Evolutionary conservation across 2,113 vertebrate species (phyloP), one percentile per base, ranked within the genome.

Genomic region (Scomber scombrus): DNA sequence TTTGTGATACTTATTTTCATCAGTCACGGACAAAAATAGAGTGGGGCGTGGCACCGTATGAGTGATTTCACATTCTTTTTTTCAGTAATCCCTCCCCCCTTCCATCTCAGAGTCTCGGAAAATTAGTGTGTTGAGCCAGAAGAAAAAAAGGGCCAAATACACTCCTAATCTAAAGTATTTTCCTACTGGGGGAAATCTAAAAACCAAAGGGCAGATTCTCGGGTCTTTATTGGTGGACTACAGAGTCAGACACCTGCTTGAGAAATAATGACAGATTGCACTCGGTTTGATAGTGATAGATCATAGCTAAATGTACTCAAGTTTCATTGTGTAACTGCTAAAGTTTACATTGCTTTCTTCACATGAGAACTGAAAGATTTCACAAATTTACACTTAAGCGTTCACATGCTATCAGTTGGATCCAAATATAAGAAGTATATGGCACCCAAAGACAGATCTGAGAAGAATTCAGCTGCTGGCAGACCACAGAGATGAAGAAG

Each of bases 1-100:
- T 82, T 57, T 89, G 65, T 79, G 81, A 94, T 90, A 81, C 62
- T 0, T 0, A 11, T 66, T 71, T 65, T 72, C 21, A 45, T 75
- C 63, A 50, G 62, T 78, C 88, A 86, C 66, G 88, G 80, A 78
- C 26, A 50, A 46, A 81, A 78, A 50, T 16, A 75, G 56, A 76
- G 77, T 50, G 34, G 82, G 75, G 86, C 5, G 87, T 57, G 91
- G 91, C 91, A 93, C 82, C 90, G 50, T 71, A 82, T 60, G 89
- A 93, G 88, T 68, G 82, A 94, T 88, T 94, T 95, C 93, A 94
- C 88, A 93, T 94, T 92, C 62, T 88, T 62, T 67, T 72, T 47
- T 47, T n/a, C 0, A 62, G 47, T 66, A 51, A 29, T 29, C 31
- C 46, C 29, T 18, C 29, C 46, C 34, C 46, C 23, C 11, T 1